Conservation (phyloP, 2,113 vertebrate species). For the Mastomys natalensis region DNA sequence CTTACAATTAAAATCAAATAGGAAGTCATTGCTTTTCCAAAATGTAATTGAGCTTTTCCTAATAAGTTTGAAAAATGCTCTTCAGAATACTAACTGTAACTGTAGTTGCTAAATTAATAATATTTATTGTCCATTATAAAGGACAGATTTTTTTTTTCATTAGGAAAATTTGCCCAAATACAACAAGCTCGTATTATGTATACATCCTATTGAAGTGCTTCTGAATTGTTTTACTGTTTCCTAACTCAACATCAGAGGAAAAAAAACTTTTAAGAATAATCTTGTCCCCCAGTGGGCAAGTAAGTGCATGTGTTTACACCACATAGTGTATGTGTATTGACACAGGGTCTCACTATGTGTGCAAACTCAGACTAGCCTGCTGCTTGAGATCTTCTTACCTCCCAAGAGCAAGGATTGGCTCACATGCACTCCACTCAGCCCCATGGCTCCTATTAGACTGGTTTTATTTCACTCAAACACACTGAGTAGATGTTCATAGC, state of each 20-base stretch:
- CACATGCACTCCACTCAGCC: too few relatives aligned
- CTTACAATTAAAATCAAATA: constrained; percentile 55
- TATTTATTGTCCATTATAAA: constrained; percentile 23
- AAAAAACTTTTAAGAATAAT: constrained; percentile 56
- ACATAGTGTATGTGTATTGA: not conserved
- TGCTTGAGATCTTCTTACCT: not conserved
- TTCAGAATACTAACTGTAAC: constrained; percentile 37
- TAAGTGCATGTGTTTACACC: not conserved
- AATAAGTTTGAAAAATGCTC: constrained; percentile 46
- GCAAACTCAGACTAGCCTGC: not conserved
- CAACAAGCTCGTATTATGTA: constrained; percentile 40
- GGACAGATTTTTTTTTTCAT: constrained; percentile 25
- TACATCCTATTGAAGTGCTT: not conserved
- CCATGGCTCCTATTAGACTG: constrained; percentile 1
- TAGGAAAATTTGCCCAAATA: constrained; percentile 16
- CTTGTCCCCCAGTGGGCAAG: not conserved
- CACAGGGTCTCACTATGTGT: not conserved
- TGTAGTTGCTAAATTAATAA: constrained; percentile 19
- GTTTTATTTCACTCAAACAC: constrained; percentile 12
- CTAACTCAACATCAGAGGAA: constrained; percentile 53
- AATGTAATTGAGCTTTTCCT: constrained; percentile 52
- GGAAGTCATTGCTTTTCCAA: constrained; percentile 33
- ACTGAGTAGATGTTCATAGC: not conserved
- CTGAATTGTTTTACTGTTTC: not conserved
- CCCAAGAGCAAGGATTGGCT: not conserved